Evolutionary conservation across 53 echinoderm and acorn worm species (phyloP), one percentile per base, ranked within the genome.

Genomic region (Zoroaster sp.): DNA sequence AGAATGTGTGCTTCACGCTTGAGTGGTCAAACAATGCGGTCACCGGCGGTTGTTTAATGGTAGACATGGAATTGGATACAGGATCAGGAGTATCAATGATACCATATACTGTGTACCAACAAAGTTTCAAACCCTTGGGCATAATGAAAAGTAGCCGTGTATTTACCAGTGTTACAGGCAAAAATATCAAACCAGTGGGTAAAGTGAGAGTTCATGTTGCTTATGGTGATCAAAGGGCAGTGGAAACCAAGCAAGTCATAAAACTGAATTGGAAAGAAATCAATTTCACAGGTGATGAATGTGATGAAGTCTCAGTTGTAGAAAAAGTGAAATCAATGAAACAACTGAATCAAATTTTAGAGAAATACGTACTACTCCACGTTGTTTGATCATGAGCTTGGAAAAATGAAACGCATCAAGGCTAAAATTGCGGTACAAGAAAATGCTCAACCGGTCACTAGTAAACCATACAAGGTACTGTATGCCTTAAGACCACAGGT

Each of bases 401-500:
- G n/a, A n/a, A n/a, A n/a, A n/a, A n/a, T n/a, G n/a, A n/a, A n/a
- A n/a, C n/a, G n/a, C n/a, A n/a, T n/a, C n/a, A n/a, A n/a, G n/a
- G n/a, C n/a, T n/a, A n/a, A n/a, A n/a, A n/a, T n/a, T n/a, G n/a
- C n/a, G n/a, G n/a, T n/a, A n/a, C n/a, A n/a, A n/a, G n/a, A n/a
- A n/a, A n/a, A n/a, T n/a, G n/a, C n/a, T n/a, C n/a, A n/a, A n/a
- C n/a, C n/a, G n/a, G n/a, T n/a, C n/a, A n/a, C n/a, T n/a, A n/a
- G n/a, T n/a, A n/a, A n/a, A 67, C 69, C 74, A 17, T 37, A 66
- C 40, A 80, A 42, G 40, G 80, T 88, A 43, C 88, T 80, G 31
- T 92, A 92, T 46, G 87, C 93, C 14, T 14, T 89, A 0, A 75
- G 46, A 66, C 75, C 83, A 14, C 85, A n/a, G n/a, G n/a, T n/a